A percentile compares a stretch with the other conserved stretches of the same genome.
Conservation (phyloP, 2,888 invertebrate genomes). For the Lasioglossum oenotherae region DNA sequence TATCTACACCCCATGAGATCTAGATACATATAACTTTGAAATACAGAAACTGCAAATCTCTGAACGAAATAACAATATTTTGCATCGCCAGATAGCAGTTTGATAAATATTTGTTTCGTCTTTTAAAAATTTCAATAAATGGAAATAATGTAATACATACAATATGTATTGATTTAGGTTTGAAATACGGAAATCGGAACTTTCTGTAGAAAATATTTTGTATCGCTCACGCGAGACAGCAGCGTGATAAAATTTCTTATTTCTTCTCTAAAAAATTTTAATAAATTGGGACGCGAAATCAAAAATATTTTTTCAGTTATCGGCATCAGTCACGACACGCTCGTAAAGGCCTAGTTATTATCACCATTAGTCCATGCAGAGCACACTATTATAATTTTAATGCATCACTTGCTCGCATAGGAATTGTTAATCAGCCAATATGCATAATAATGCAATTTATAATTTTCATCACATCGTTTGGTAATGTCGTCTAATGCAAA, state of each 20-base stretch:
- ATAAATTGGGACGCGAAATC: no score
- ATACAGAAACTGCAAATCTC: background rate
- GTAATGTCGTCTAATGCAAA: background rate
- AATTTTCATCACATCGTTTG: background rate
- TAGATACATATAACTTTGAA: background rate
- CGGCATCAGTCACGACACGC: background rate
- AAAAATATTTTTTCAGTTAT: background rate
- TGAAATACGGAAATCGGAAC: no score
- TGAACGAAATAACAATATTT: no score
- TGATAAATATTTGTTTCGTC: no score
- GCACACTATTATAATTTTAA: conserved; percentile 3
- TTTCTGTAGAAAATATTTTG: background rate
- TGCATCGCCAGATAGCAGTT: no score
- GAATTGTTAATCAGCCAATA: background rate
- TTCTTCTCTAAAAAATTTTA: background rate
- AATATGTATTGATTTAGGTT: no score
- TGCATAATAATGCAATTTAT: conserved; percentile 4
- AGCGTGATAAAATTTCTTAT: background rate
- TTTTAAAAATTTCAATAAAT: background rate
- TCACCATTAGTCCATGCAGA: background rate
- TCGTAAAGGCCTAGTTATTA: background rate
- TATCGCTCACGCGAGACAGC: background rate
- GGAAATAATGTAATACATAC: no score
- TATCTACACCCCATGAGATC: background rate
- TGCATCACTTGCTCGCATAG: background rate